A percentile compares a stretch with the other conserved stretches of the same genome.
These are phyloP conservation scores for Manduca sexta DNA, from an alignment of 1,140 invertebrate genomes.

Conservation along the genomic window DNA sequence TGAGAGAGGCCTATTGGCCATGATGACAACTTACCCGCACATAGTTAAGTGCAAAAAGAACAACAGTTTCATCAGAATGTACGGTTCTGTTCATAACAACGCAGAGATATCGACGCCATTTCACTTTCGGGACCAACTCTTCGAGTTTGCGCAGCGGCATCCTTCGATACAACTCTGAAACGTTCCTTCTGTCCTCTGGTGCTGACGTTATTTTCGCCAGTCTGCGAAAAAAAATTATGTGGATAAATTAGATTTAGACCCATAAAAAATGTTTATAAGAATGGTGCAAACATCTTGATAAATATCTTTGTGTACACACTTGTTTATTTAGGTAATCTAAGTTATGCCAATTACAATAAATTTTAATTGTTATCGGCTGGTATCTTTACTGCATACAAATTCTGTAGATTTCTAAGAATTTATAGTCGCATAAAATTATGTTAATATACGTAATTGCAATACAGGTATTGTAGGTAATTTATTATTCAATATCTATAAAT, in stretches of 20 bases:
- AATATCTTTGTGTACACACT: too few species aligned
- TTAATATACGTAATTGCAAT: too few species aligned
- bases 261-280: too few species aligned
- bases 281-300: too few species aligned
- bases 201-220: conserved; percentile 81
- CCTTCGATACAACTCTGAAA: conserved; percentile 85
- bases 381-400: too few species aligned
- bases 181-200: conserved; percentile 86
- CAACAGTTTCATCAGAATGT: conserved; percentile 77
- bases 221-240: conserved; percentile 54
- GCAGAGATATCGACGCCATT: conserved; percentile 84
- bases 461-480: too few species aligned
- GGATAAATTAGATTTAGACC: background rate
- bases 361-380: too few species aligned
- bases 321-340: too few species aligned
- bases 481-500: too few species aligned
- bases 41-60: conserved; percentile 83
- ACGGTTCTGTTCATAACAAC: conserved; percentile 78
- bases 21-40: conserved; percentile 69
- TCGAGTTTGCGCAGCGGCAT: conserved; percentile 83
- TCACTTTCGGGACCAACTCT: conserved; percentile 80
- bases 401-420: too few species aligned
- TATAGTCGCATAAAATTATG: background rate
- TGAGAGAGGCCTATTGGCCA: too few species aligned
- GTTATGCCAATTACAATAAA: too few species aligned